Evolutionary conservation across 2,113 vertebrate species (phyloP).

Genomic region (Spea bombifrons): DNA sequence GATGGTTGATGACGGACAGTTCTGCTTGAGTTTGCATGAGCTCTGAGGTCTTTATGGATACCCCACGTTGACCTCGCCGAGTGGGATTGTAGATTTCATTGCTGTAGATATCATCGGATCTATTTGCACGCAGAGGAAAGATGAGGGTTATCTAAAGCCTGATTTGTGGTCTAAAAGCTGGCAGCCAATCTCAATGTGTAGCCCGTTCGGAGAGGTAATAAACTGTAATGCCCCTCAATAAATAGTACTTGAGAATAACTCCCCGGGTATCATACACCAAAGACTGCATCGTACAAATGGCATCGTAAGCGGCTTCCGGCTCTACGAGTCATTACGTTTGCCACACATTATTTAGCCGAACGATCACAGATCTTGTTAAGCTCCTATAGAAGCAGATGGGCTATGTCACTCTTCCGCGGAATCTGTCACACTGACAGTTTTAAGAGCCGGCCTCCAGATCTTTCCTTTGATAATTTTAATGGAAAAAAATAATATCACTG

Average conservation of each 20-base stretch:
- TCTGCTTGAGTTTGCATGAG: neutral
- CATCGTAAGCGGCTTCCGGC: too few species aligned
- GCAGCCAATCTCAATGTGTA: neutral
- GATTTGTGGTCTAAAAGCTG: neutral
- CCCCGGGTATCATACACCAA: neutral
- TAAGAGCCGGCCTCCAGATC: neutral
- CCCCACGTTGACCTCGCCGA: neutral
- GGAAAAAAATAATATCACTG: neutral
- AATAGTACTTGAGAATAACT: constrained; percentile 1
- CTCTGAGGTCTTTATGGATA: neutral
- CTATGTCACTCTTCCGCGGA: too few species aligned
- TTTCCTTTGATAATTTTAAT: neutral
- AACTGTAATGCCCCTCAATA: constrained; percentile 21
- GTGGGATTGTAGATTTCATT: neutral
- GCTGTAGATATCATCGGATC: neutral
- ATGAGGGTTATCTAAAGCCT: neutral
- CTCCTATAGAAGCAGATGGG: too few species aligned
- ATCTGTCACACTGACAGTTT: neutral
- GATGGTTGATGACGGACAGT: neutral
- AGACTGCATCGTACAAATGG: constrained; percentile 37
- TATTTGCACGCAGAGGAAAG: neutral
- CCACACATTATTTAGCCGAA: too few species aligned
- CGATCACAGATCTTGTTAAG: too few species aligned
- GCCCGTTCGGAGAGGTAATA: constrained; percentile 14
- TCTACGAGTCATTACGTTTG: too few species aligned